Conservation (phyloP, 2,888 invertebrate species). For the Anodontia alba region DNA sequence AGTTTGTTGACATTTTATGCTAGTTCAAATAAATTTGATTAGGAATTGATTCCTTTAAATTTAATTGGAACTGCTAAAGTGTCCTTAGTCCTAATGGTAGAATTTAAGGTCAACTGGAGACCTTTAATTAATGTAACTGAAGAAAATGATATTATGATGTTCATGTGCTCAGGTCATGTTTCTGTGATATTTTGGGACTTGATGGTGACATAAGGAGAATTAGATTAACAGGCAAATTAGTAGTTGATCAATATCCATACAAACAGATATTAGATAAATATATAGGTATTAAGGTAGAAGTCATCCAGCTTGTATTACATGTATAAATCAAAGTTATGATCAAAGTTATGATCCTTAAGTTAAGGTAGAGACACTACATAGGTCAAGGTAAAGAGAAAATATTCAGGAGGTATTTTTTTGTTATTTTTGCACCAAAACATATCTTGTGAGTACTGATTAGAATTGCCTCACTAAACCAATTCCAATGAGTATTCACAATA, state of each 20-base stretch:
- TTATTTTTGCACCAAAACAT: too few species aligned
- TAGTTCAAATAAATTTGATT: slow-evolving; percentile 16
- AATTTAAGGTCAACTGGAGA: background rate
- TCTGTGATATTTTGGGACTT: background rate
- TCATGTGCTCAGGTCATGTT: background rate
- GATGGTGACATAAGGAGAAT: background rate
- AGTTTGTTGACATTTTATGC: slow-evolving; percentile 11
- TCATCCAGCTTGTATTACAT: too few species aligned
- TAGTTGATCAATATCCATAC: background rate
- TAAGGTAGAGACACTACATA: too few species aligned
- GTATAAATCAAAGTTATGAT: too few species aligned
- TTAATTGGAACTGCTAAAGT: background rate
- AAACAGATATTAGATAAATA: background rate
- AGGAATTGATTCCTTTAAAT: slow-evolving; percentile 14
- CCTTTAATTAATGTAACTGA: background rate
- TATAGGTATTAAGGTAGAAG: too few species aligned
- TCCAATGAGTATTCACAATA: too few species aligned
- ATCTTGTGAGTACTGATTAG: too few species aligned
- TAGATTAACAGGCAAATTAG: background rate
- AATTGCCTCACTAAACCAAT: too few species aligned
- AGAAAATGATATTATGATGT: background rate
- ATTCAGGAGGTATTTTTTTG: too few species aligned
- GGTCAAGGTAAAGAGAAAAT: too few species aligned
- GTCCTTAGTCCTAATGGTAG: background rate
- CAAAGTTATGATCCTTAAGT: too few species aligned